Percentiles rank a stretch among this genome's conserved stretches.
Evolutionary conservation across 2,113 vertebrate species (phyloP).

Genomic region (Xenopus borealis): DNA sequence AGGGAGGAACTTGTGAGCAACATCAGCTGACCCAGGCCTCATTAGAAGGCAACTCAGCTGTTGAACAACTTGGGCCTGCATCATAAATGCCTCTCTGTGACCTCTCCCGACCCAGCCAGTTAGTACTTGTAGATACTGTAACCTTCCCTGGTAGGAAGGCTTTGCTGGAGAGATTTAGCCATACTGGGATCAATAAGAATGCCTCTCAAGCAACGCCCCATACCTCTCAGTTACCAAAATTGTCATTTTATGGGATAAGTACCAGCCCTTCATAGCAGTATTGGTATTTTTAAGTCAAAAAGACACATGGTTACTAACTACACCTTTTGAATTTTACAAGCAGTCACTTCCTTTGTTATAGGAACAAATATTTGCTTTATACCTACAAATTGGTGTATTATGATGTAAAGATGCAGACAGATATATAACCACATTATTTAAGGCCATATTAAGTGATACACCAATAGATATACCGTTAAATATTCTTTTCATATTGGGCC

Average conservation of each 20-base stretch:
- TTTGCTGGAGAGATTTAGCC: neutral
- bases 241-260: neutral
- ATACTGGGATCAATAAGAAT: neutral
- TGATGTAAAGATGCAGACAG: too few species aligned
- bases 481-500: too few species aligned
- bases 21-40: slow-evolving; percentile 58
- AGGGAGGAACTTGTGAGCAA: slow-evolving; percentile 49
- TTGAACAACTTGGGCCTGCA: slow-evolving; percentile 36
- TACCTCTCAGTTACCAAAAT: neutral
- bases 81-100: slow-evolving; percentile 20
- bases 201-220: neutral
- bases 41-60: slow-evolving; percentile 41
- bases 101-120: slow-evolving; percentile 32
- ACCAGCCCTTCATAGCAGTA: neutral
- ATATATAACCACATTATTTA: too few species aligned
- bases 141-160: neutral
- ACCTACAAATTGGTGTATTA: too few species aligned
- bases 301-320: too few species aligned
- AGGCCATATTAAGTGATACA: too few species aligned
- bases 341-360: too few species aligned
- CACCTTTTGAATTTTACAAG: too few species aligned
- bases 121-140: slow-evolving; percentile 30
- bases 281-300: neutral
- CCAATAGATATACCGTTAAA: too few species aligned
- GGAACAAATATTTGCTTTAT: too few species aligned